These are phyloP conservation scores for Erpobdella octoculata DNA, from an alignment of 2,888 invertebrate genomes.

Conservation along the genomic window DNA sequence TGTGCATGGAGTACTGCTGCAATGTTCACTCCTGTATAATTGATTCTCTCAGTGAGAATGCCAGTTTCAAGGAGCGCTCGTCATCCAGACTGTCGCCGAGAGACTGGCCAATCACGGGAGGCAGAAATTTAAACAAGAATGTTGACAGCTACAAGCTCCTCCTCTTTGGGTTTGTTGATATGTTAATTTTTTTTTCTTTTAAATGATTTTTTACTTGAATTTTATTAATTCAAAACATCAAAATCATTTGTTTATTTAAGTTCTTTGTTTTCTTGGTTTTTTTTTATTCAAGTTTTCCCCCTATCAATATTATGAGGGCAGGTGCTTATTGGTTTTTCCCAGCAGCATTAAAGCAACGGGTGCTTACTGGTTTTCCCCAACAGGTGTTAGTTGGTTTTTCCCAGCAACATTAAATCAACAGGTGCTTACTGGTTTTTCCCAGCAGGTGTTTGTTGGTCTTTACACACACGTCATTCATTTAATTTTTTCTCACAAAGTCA, in stretches of 20 bases:
- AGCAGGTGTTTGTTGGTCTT: background rate
- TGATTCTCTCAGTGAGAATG: conserved; percentile 1
- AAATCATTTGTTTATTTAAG: too few relatives aligned
- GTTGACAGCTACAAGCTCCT: conserved; percentile 53
- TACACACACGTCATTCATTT: too few relatives aligned
- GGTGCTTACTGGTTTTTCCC: too few relatives aligned
- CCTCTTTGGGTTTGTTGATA: background rate
- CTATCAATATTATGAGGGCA: too few relatives aligned
- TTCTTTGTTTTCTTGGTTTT: background rate
- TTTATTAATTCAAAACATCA: background rate
- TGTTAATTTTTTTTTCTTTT: background rate
- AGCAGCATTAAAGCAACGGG: too few relatives aligned
- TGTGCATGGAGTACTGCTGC: conserved; percentile 63
- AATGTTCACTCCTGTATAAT: conserved; percentile 57
- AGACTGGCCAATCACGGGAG: conserved; percentile 83
- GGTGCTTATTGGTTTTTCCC: too few relatives aligned
- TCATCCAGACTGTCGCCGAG: conserved; percentile 3
- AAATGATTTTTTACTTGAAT: background rate
- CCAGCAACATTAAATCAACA: too few relatives aligned
- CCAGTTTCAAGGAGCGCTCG: background rate
- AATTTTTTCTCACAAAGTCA: conserved; percentile 10
- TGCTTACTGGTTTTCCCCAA: too few relatives aligned
- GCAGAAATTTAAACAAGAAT: conserved; percentile 41
- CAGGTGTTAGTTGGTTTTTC: too few relatives aligned
- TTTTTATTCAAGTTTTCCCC: background rate